These are phyloP conservation scores for Iselma pallidipennis DNA, from an alignment of 2,888 invertebrate species.

Conservation along the genomic window DNA sequence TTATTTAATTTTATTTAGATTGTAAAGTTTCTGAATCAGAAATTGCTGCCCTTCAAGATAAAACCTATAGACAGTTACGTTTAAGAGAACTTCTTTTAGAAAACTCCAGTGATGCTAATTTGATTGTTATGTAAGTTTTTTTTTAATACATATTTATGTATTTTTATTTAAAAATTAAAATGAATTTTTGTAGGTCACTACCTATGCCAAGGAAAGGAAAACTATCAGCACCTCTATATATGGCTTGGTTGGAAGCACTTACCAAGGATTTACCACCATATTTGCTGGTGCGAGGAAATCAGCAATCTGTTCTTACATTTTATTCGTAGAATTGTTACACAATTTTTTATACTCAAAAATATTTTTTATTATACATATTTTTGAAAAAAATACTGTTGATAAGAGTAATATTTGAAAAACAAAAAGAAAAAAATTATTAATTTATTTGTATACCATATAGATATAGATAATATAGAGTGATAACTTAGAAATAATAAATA, in stretches of 20 bases:
- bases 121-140: conserved; percentile 87
- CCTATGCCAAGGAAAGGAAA: conserved; percentile 92
- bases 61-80: conserved; percentile 88
- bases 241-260: conserved; percentile 95
- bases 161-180: background rate
- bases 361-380: background rate
- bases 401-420: no score
- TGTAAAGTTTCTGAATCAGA: conserved; percentile 74
- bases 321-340: conserved; percentile 68
- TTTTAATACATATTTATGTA: background rate
- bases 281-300: conserved; percentile 83
- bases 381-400: no score
- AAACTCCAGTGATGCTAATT: conserved; percentile 83
- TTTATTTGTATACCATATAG: background rate
- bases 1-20: conserved; percentile 55
- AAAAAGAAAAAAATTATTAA: no score
- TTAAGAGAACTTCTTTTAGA: conserved; percentile 86
- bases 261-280: conserved; percentile 89
- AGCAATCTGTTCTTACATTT: conserved; percentile 85
- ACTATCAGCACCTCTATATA: conserved; percentile 88
- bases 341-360: conserved; percentile 40
- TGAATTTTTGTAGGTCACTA: conserved; percentile 64
- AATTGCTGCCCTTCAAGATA: conserved; percentile 74
- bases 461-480: no score
- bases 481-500: background rate